These are phyloP conservation scores for Dasyornis broadbenti DNA, from an alignment of 2,113 vertebrate genomes.

Conservation along the genomic window DNA sequence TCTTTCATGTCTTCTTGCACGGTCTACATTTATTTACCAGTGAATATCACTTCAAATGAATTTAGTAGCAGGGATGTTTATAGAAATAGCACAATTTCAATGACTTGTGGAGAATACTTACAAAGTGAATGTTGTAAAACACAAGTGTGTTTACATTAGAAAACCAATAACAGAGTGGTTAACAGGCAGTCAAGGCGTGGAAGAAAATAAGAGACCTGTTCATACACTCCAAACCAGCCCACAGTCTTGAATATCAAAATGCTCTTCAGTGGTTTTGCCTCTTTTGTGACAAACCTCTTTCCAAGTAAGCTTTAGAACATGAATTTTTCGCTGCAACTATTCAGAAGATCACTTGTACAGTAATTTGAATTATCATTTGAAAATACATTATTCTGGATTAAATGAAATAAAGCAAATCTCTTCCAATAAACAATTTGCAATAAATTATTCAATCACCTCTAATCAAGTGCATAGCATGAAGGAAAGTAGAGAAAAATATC, in stretches of 20 bases:
- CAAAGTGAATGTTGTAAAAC: slow-evolving; percentile 53
- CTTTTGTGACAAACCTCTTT: neutral
- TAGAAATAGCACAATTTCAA: slow-evolving; percentile 53
- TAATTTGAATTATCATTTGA: neutral
- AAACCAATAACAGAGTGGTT: slow-evolving; percentile 29
- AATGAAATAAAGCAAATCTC: neutral
- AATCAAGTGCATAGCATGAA: neutral
- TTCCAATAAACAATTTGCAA: neutral
- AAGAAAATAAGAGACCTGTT: slow-evolving; percentile 20
- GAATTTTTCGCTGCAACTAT: neutral
- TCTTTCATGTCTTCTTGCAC: slow-evolving; percentile 51
- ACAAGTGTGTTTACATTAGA: slow-evolving; percentile 38
- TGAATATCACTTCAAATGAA: slow-evolving; percentile 57
- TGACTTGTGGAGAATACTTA: slow-evolving; percentile 46
- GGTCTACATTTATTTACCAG: slow-evolving; percentile 43
- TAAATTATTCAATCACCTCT: neutral
- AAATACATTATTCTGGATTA: neutral
- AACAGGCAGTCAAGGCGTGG: neutral
- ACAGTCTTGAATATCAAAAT: neutral
- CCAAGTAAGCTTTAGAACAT: neutral
- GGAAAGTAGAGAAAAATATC: neutral
- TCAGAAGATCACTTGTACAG: neutral
- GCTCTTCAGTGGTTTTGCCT: neutral
- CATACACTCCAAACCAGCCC: neutral
- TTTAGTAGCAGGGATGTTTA: slow-evolving; percentile 42